These are phyloP conservation scores for Lepisosteus osseus DNA, from an alignment of 2,113 vertebrate genomes.

Conservation along the genomic window DNA sequence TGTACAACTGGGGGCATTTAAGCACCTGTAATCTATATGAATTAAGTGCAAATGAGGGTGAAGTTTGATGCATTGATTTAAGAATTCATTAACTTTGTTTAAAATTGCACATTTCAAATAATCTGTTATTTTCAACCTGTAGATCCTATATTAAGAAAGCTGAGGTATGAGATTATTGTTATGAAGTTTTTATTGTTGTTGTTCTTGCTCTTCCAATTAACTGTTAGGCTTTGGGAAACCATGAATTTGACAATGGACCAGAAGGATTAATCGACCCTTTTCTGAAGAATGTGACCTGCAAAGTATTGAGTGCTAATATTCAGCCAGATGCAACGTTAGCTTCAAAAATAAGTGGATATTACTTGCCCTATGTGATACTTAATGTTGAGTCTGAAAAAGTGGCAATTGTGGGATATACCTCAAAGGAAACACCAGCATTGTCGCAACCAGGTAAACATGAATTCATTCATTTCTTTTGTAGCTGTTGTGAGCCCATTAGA, in stretches of 20 bases:
- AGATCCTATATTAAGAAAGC: no score
- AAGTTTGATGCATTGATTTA: no score
- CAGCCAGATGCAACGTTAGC: conserved; percentile 54
- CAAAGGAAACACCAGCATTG: conserved; percentile 78
- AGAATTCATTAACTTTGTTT: no score
- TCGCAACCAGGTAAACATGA: conserved; percentile 74
- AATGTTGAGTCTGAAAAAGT: conserved; percentile 61
- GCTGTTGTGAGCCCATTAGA: no score
- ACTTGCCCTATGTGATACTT: conserved; percentile 69
- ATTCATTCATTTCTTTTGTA: no score
- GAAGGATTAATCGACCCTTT: conserved; percentile 80
- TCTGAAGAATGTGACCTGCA: conserved; percentile 66
- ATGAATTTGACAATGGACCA: conserved; percentile 89
- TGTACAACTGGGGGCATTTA: no score
- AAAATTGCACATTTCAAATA: no score
- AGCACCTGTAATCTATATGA: no score
- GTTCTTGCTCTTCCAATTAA: not conserved
- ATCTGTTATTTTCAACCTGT: no score
- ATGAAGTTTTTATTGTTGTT: not conserved
- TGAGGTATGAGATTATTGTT: no score
- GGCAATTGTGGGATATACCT: conserved; percentile 87
- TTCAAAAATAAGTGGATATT: conserved; percentile 60
- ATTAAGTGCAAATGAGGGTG: no score
- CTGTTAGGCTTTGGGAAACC: conserved; percentile 83
- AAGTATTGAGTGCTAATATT: conserved; percentile 85